Base-by-base conservation (phyloP, 2,797 vertebrate genomes). In the Acipenser transmontanus region DNA sequence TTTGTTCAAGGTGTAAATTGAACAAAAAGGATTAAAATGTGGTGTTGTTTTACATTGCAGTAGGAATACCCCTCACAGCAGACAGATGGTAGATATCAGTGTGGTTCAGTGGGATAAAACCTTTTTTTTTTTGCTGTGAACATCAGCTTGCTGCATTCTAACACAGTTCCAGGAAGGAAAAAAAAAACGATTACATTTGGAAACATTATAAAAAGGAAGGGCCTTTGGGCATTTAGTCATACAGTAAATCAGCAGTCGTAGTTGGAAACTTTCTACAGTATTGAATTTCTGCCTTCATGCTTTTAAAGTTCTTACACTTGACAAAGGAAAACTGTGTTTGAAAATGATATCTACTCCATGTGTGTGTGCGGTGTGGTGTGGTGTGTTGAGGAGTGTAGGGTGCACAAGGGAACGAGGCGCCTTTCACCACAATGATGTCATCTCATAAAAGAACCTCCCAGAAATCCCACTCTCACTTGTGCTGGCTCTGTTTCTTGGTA, bases 231-330 rank as follows among this genome's bases (percentile, higher is more conserved):
- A n/a, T 57, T 11, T 34, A 34, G 34, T 34, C 34, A 34, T 34
- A 34, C 34, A 34, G 14, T 57, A 57, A 57, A 57, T 57, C 54
- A 13, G 12, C 54, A n/a, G 12, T 7, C 14, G 7, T 57, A 13
- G 54, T n/a, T 57, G 54, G 54, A 57, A 57, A n/a, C 54, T 57
- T 57, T 57, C 14, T 11, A 57, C 12, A 57, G 54, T 57, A 57
- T 57, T 57, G 54, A 57, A n/a, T 57, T 57, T 57, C 54, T 57
- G 54, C 12, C 54, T 5, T 13, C 54, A n/a, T 7, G 12, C 54
- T 57, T 11, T 57, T 11, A 11, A 1, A 57, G 12, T 57, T 57
- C 54, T n/a, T 10, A 57, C 54, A 10, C 11, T 57, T 57, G 11
- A 13, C 54, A 11, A 13, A 57, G 9, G 54, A 34, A 34, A 34